Evolutionary conservation across 2,113 vertebrate genomes (phyloP), one percentile per base, ranked within the genome.

Genomic region (Saimiri boliviensis): DNA sequence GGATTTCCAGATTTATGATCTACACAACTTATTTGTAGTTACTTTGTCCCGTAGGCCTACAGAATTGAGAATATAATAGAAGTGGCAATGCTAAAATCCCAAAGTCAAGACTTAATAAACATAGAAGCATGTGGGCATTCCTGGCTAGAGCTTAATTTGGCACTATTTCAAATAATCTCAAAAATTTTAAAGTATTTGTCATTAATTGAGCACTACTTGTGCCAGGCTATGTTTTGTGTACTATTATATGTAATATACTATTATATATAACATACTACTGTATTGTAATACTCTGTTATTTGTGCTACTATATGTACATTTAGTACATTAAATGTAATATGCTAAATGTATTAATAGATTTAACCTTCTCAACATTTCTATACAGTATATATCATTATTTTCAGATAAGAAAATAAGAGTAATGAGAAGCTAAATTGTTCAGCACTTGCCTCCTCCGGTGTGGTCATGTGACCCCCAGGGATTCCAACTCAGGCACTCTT

Each of bases 21-120:
- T 86, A 32, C 0, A n/a, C 54, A 86, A 86, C 12, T 95, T 92
- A 87, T 92, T 92, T 94, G 87, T 84, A 94, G 42, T 80, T 73
- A 54, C 25, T 91, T 71, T 87, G 42, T 81, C 47, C 54, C 76
- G 70, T 20, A 25, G 37, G n/a, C 37, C 14, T 63, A 58, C 89
- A 77, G 81, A 56, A 74, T 89, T 70, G 79, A 74, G 80, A 87
- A 71, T 83, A 54, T 16, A 56, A 27, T 85, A 70, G 2, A 40
- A 81, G n/a, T 68, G 30, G 9, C 30, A 56, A 68, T 87, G 77
- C 30, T n/a, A 86, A 90, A 92, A 80, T 91, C 17, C 27, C 47
- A 66, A 88, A 74, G 35, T 68, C 10, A 87, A 87, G 14, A 37
- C 35, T 90, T 70, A 74, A 52, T 76, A 79, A 66, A 49, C 40